Evolutionary conservation across 2,888 invertebrate species (phyloP).

Genomic region (Ypsolopha scabrella): DNA sequence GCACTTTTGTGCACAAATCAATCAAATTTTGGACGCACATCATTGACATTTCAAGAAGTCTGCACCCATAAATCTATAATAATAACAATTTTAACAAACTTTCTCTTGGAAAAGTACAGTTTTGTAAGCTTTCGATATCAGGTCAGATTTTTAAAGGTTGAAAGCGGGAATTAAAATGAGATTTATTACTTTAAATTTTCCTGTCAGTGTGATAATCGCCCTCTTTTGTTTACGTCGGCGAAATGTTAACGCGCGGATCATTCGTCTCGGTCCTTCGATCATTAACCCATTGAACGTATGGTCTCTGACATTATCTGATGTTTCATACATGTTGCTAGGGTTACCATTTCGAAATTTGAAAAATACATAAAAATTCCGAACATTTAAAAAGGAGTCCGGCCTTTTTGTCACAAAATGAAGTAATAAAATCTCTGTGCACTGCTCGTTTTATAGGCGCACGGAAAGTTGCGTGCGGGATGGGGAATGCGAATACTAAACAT

Average conservation of each 20-base stretch:
- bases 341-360: no score
- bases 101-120: not conserved
- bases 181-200: conserved; percentile 46
- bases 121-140: not conserved
- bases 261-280: not conserved
- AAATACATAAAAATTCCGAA: no score
- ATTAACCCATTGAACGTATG: conserved; percentile 1
- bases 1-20: conserved; percentile 24
- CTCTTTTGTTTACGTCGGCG: conserved; percentile 14
- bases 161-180: conserved; percentile 33
- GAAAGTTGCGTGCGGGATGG: no score
- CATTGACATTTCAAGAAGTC: conserved; percentile 31
- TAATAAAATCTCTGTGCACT: no score
- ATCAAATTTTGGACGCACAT: conserved; percentile 27
- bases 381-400: no score
- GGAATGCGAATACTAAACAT: no score
- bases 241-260: conserved; percentile 1
- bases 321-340: not conserved
- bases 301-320: conserved; percentile 1
- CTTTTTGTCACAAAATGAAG: no score
- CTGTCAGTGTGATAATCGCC: conserved; percentile 25
- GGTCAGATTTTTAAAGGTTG: not conserved
- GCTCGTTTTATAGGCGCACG: no score
- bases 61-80: not conserved
- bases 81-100: not conserved